A percentile compares a stretch with the other conserved stretches of the same genome.
Evolutionary conservation across 2,113 vertebrate species (phyloP).

Genomic region (Cercocebus atys): DNA sequence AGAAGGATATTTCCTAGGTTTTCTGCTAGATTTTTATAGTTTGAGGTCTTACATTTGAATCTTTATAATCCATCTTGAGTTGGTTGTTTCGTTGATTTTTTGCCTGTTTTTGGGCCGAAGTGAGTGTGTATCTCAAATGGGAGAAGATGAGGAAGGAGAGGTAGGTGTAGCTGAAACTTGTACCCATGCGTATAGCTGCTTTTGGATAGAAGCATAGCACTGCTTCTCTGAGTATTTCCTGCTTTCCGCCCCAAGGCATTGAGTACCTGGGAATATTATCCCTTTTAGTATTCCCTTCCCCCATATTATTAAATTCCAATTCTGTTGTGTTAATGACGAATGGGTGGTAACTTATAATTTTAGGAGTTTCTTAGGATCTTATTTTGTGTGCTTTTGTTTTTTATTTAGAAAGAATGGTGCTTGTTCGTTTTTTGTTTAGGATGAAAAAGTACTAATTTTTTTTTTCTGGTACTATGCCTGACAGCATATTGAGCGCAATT

Average conservation of each 20-base stretch:
- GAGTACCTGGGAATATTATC: neutral
- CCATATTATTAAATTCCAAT: neutral
- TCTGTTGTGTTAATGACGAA: neutral
- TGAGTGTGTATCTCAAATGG: neutral
- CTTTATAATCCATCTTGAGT: too few relatives aligned
- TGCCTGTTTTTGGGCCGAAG: neutral
- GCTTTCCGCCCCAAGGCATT: neutral
- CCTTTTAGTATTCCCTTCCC: neutral
- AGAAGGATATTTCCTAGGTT: too few relatives aligned
- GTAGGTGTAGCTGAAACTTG: neutral
- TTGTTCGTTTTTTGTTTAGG: neutral
- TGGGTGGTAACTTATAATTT: neutral
- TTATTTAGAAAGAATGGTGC: neutral
- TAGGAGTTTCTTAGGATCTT: neutral
- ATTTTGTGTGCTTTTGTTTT: neutral
- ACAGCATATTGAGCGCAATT: neutral
- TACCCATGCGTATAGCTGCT: neutral
- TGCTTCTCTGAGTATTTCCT: neutral
- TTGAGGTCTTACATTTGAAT: too few relatives aligned
- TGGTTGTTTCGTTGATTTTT: constrained; percentile 13
- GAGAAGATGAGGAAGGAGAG: neutral
- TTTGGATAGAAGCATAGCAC: neutral
- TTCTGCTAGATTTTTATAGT: too few relatives aligned
- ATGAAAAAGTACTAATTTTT: neutral
- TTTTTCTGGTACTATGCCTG: neutral